Base-by-base conservation (phyloP, 2,888 invertebrate species). In the Xylota segnis region DNA sequence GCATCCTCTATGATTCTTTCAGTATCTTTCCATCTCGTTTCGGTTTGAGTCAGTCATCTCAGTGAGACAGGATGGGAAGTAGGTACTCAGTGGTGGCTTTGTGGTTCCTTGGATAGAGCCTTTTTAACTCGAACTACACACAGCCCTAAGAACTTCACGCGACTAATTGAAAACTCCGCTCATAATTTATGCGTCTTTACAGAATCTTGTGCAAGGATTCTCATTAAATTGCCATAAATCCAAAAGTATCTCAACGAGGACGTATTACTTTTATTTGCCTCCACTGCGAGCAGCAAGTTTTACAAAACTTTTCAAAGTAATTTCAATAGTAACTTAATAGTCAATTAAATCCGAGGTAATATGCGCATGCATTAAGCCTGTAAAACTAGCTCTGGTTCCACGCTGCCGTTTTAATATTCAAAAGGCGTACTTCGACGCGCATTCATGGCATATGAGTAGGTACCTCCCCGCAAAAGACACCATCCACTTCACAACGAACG, bases 321-420 rank as follows among this genome's bases (percentile, higher is more conserved):
- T 68, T 86, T 77, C 82, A 82, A 76, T 86, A 68, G 86, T 86
- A 82, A 82, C 86, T 86, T 86, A 86, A 86, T 86, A 86, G 86
- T 86, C 86, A 86, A 86, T 86, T 86, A 86, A 86, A 86, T 82
- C 68, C 63, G 34, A 66, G 66, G 40, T 77, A 82, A 77, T 82
- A 86, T 82, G 76, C 82, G 68, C 72, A 86, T 86, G 86, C 86
- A 86, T 86, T 86, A 86, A 77, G 86, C 76, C 61, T 61, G 16
- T 40, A 50, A 63, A 54, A 40, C 56, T 34, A 72, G 7, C 63
- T 61, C 61, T 37, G 43, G 50, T 50, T 75, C 40, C 66, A 40
- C 34, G 58, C 16, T 40, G 43, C 66, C n/a, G 14, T 77, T 86
- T 86, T 72, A 82, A 77, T 86, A 86, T 82, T 77, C 82, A 86